A percentile compares a stretch with the other conserved stretches of the same genome.
Conservation (phyloP, 2,888 invertebrate species). For the Choreutis nemorana region DNA sequence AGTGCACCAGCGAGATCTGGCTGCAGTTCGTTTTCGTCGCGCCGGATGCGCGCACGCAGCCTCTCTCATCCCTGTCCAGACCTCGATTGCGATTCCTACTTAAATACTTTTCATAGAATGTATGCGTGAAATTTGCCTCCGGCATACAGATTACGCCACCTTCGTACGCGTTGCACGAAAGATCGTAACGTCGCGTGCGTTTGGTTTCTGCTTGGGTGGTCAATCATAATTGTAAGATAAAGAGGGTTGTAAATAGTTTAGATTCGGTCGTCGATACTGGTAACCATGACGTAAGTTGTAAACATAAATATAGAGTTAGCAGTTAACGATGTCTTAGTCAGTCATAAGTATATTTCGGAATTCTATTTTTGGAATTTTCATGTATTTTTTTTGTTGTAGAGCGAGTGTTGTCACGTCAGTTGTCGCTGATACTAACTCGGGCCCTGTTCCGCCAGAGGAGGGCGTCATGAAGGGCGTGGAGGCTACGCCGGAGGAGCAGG, state of each 20-base stretch:
- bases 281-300: too few relatives aligned
- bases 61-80: conserved; percentile 22
- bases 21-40: conserved; percentile 53
- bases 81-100: conserved; percentile 15
- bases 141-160: conserved; percentile 17
- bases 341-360: conserved; percentile 4
- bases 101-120: conserved; percentile 21
- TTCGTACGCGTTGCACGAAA: conserved; percentile 37
- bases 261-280: too few relatives aligned
- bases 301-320: too few relatives aligned
- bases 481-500: conserved; percentile 59
- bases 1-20: conserved; percentile 37
- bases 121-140: conserved; percentile 24
- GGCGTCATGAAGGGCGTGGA: conserved; percentile 59
- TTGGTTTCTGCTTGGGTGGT: conserved; percentile 24
- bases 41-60: conserved; percentile 61
- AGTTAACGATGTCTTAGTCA: conserved; percentile 2
- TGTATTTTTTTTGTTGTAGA: conserved; percentile 39
- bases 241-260: too few relatives aligned
- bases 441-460: conserved; percentile 41
- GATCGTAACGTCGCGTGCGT: conserved; percentile 34
- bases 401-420: conserved; percentile 38
- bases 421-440: conserved; percentile 43
- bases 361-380: background rate
- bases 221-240: too few relatives aligned